phyloP scores from a whole-genome alignment of 2,113 vertebrate genomes.

The Gnathonemus echidnorhynchus region DNA sequence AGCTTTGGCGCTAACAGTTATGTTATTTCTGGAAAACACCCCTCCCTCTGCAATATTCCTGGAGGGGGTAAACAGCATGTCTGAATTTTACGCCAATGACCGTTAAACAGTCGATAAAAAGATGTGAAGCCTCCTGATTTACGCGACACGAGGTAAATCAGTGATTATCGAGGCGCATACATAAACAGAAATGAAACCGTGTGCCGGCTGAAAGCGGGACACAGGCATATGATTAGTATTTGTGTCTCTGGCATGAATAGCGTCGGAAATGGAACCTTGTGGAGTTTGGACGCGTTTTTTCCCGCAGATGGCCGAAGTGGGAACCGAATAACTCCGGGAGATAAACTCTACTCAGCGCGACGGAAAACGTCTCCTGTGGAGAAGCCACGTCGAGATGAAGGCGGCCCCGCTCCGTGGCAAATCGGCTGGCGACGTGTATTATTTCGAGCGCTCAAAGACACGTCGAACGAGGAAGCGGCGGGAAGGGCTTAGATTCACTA shows the following conservation, averaged over 20 bases:
- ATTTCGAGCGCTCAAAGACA: constrained; percentile 6
- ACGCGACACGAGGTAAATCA: not conserved
- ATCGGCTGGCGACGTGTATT: constrained; percentile 1
- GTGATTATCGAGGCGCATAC: not conserved
- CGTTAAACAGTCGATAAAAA: not conserved
- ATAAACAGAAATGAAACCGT: not conserved
- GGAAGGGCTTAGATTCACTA: constrained; percentile 13
- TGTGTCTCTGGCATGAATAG: not conserved
- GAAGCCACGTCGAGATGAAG: not conserved
- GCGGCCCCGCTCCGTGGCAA: not conserved
- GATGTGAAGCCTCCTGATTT: not conserved
- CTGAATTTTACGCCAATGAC: not conserved
- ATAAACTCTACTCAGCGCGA: constrained; percentile 8
- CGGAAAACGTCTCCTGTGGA: not conserved
- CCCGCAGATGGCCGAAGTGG: not conserved
- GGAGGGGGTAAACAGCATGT: not conserved
- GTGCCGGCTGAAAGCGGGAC: not conserved
- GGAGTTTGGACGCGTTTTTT: not conserved
- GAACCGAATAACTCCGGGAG: not conserved
- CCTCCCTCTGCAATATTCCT: not conserved
- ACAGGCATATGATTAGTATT: not conserved
- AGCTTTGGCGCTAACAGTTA: not conserved
- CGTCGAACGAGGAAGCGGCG: not conserved
- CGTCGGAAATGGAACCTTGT: not conserved
- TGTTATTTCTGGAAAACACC: constrained; percentile 13